These are phyloP conservation scores for Protomyctophum bolini DNA, from an alignment of 2,113 vertebrate genomes.

Conservation along the genomic window DNA sequence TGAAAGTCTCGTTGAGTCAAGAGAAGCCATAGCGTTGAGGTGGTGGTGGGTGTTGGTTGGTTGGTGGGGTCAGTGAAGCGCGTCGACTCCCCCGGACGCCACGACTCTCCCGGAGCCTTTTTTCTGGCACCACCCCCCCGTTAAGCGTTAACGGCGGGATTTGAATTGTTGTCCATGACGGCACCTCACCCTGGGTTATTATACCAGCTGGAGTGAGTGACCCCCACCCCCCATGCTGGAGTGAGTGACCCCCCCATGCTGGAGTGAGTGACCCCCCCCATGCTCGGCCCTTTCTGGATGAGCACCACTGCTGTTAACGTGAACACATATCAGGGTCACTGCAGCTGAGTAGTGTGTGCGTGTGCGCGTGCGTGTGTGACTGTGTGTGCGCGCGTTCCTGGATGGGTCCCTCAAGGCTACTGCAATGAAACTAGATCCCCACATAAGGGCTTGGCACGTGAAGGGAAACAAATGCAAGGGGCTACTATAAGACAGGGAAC, in stretches of 20 bases:
- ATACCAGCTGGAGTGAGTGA: conserved; percentile 52
- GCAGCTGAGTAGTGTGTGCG: background rate
- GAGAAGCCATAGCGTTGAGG: conserved; percentile 26
- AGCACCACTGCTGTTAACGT: conserved; percentile 5
- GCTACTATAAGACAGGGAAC: conserved; percentile 10
- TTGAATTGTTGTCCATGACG: conserved; percentile 42
- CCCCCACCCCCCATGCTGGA: conserved; percentile 31
- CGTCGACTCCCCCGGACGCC: conserved; percentile 34
- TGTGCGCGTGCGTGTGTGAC: background rate
- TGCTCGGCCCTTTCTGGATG: background rate
- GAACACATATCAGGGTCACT: conserved; percentile 34
- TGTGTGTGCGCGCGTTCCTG: background rate
- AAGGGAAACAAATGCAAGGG: conserved; percentile 22
- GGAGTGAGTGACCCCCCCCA: conserved; percentile 41
- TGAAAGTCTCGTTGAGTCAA: conserved; percentile 41
- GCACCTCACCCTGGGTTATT: conserved; percentile 42
- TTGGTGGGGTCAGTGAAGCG: conserved; percentile 27
- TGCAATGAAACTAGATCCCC: conserved; percentile 56
- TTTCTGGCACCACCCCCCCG: conserved; percentile 62
- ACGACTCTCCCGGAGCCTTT: background rate
- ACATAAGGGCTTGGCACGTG: conserved; percentile 39
- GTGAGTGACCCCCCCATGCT: conserved; percentile 42
- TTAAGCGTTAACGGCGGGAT: conserved; percentile 71
- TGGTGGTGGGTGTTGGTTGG: conserved; percentile 11
- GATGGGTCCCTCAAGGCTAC: conserved; percentile 39